Evolutionary conservation across 2,888 invertebrate species (phyloP), one percentile per base, ranked within the genome.

Genomic region (Villa cingulata): DNA sequence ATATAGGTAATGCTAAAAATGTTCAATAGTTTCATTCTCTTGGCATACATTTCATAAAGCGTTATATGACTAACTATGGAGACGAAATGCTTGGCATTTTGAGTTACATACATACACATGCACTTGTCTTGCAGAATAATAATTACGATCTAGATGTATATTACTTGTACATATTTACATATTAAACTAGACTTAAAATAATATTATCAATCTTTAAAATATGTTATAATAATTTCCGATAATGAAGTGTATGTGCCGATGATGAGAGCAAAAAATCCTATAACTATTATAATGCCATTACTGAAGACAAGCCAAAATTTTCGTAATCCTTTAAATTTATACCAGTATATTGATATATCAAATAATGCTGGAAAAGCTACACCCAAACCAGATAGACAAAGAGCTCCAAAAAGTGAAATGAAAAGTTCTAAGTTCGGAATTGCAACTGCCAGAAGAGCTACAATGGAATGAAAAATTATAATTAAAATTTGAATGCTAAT

Each of bases 291-390:
- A 10, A 78, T 67, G 46, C 70, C 68, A 62, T 83, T 81, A 63
- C 80, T 81, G 12, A 74, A 53, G 3, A 78, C 56, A 70, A 82
- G 73, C 55, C 78, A 73, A 7, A 71, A 64, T 53, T 73, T 76
- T 48, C 73, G 72, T 0, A 71, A 61, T n/a, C 76, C 74, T 1
- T 72, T 71, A 6, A 73, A 74, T 46, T 75, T 72, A 58, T 81
- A 76, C 86, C 88, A 91, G 63, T 82, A 83, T 0, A 86, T 83
- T 64, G 84, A 81, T 54, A 83, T 77, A 61, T 94, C 86, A 56
- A 95, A 86, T 52, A 90, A 71, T 1, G 94, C 90, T 12, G 94
- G 94, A 65, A 94, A 86, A 2, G 89, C 86, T 41, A 95, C 73
- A 1, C 94, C 92, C 48, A 94, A 74, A 0, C 86, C 86, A 0